These are phyloP conservation scores for Ectemnius cavifrons DNA, from an alignment of 2,888 invertebrate species.

Conservation along the genomic window DNA sequence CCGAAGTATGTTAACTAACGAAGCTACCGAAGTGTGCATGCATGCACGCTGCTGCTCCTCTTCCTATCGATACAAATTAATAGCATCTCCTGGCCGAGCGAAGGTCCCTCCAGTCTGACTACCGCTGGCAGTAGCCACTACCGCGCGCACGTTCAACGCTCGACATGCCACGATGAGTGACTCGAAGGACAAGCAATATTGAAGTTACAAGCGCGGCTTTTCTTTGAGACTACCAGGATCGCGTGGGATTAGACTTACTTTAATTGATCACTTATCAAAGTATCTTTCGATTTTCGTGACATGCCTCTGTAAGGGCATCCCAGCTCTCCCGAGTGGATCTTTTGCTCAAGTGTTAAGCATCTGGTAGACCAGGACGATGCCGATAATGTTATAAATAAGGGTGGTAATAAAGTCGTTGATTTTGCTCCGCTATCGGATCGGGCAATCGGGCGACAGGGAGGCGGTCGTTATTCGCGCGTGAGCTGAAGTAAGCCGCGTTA, in stretches of 20 bases:
- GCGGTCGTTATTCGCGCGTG: slow-evolving; percentile 7
- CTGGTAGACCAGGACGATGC: no score
- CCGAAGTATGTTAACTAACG: slow-evolving; percentile 56
- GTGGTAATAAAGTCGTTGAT: no score
- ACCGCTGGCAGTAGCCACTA: background rate
- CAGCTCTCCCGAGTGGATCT: no score
- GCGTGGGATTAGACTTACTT: slow-evolving; percentile 8
- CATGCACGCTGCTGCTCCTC: slow-evolving; percentile 59
- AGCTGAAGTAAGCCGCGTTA: background rate
- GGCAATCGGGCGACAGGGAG: background rate
- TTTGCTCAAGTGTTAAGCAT: no score
- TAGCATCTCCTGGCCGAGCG: slow-evolving; percentile 50
- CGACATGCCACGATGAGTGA: background rate
- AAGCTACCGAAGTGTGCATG: slow-evolving; percentile 57
- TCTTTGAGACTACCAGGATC: background rate
- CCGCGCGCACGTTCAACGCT: background rate
- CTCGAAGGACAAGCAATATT: background rate
- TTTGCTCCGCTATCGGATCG: no score
- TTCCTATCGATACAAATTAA: slow-evolving; percentile 68
- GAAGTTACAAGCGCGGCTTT: no score
- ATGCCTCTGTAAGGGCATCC: no score
- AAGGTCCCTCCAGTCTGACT: background rate
- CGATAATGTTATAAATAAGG: no score
- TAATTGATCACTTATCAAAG: background rate
- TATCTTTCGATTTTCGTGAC: no score